These are phyloP conservation scores for Helogale parvula DNA, from an alignment of 2,113 vertebrate genomes.

Conservation along the genomic window DNA sequence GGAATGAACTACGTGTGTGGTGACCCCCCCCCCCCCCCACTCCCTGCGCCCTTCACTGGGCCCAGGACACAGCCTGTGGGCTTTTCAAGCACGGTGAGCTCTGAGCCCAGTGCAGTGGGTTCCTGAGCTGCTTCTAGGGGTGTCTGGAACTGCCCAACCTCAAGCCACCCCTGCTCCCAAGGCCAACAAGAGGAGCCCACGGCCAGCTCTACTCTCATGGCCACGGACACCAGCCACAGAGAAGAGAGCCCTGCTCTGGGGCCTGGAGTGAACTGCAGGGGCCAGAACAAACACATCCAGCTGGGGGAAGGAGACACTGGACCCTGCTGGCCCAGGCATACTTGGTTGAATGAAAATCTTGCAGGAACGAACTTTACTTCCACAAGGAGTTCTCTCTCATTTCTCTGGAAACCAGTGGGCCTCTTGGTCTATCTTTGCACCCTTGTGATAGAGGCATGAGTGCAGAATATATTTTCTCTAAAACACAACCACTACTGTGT, in stretches of 20 bases:
- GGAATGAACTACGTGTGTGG: background rate
- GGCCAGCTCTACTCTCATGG: background rate
- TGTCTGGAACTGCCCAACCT: background rate
- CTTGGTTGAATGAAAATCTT: fast-evolving
- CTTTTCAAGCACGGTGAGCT: background rate
- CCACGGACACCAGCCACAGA: background rate
- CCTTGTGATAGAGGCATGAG: background rate
- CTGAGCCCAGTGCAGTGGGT: background rate
- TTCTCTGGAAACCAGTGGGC: background rate
- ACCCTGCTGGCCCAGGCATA: background rate
- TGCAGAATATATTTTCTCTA: background rate
- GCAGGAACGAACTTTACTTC: background rate
- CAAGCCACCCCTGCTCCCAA: background rate
- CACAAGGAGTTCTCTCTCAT: background rate
- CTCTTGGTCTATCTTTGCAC: background rate
- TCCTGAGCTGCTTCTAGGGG: background rate
- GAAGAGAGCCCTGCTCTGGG: background rate
- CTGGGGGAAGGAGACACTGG: fast-evolving
- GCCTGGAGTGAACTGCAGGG: background rate
- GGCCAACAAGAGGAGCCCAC: background rate
- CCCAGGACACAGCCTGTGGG: background rate
- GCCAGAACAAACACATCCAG: too few relatives aligned
- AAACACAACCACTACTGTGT: background rate
- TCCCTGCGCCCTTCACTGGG: background rate
- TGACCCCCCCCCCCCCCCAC: fast-evolving